Evolutionary conservation across 2,113 vertebrate genomes (phyloP), one percentile per base, ranked within the genome.

Genomic region (Cromileptes altivelis): DNA sequence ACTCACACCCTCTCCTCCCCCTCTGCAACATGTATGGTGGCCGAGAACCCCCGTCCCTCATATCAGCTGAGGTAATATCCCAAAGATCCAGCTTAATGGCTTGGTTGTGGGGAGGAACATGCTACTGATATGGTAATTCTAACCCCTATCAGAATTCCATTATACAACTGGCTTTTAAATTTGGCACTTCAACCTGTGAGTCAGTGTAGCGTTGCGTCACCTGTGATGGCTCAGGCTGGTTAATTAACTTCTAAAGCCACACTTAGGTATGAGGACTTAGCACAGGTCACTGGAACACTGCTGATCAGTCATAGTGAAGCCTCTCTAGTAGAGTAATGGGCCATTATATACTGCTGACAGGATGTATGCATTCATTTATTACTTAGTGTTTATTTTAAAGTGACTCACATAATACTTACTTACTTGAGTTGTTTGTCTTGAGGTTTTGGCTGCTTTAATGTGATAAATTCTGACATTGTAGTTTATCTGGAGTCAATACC

Each of bases 201-300:
- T 45, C 68, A 74, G 47, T 2, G 7, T 5, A 2, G 40, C 12
- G 1, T 47, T 13, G 47, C 50, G 70, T 70, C 19, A 70, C 61
- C 53, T 65, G 27, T 61, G 63, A 33, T 50, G n/a, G 49, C 79
- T 76, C 57, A n/a, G 17, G 12, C 14, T 60, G n/a, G 63, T 70
- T 84, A 62, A 70, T 81, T 81, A 67, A 68, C 65, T 71, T 70
- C 57, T 50, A 27, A 79, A 49, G 47, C 58, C 69, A 15, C n/a
- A 55, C 21, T 73, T 33, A 17, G 4, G 21, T 17, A 47, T 10
- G 27, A 81, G 56, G 47, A 63, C 4, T 60, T 12, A 70, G 25
- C 25, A n/a, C 42, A 55, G 68, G 62, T 72, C 78, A 72, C 19
- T 58, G 52, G 8, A 64, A 45, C 2, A 10, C 1, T 49, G 15